Percentiles rank a stretch among this genome's conserved stretches.
phyloP scores from a whole-genome alignment of 1,140 invertebrate genomes.

The Hylaeus volcanicus region DNA sequence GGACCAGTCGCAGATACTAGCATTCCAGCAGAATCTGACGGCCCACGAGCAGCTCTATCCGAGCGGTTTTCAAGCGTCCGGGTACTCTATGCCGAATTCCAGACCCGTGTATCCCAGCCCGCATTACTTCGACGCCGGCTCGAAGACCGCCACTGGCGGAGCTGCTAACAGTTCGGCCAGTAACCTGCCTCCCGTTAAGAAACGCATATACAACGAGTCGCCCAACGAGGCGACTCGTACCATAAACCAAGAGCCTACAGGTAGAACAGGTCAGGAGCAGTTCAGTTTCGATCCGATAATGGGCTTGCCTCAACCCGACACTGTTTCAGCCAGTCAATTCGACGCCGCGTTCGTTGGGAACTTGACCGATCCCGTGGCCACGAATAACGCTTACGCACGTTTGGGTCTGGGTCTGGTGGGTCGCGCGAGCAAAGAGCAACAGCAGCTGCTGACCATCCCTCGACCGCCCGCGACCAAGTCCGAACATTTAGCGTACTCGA shows the following conservation, averaged over 20 bases:
- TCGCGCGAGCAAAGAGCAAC: slow-evolving; percentile 70
- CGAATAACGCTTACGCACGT: slow-evolving; percentile 73
- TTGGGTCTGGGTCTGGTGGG: slow-evolving; percentile 73
- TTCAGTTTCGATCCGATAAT: slow-evolving; percentile 76
- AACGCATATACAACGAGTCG: slow-evolving; percentile 75
- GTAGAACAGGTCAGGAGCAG: slow-evolving; percentile 65
- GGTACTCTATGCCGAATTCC: slow-evolving; percentile 73
- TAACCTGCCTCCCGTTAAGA: slow-evolving; percentile 74
- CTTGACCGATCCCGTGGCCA: slow-evolving; percentile 68
- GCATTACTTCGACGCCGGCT: slow-evolving; percentile 74
- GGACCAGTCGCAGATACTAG: slow-evolving; percentile 69
- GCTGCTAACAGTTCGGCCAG: slow-evolving; percentile 26
- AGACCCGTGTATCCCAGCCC: slow-evolving; percentile 74
- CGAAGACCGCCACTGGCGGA: slow-evolving; percentile 56
- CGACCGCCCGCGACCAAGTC: slow-evolving; percentile 69
- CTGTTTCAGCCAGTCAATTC: slow-evolving; percentile 68
- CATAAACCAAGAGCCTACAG: slow-evolving; percentile 59
- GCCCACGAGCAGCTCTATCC: slow-evolving; percentile 74
- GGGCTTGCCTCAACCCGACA: slow-evolving; percentile 67
- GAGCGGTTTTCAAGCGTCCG: slow-evolving; percentile 72
- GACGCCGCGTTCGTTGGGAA: slow-evolving; percentile 70
- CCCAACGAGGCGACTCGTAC: slow-evolving; percentile 49
- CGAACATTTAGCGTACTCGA: slow-evolving; percentile 71
- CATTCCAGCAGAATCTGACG: slow-evolving; percentile 72
- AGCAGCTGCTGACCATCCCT: slow-evolving; percentile 72